These are phyloP conservation scores for Dysidea cf. avara DNA, from an alignment of 37 sponge, comb jelly and placozoan species.

Conservation along the genomic window DNA sequence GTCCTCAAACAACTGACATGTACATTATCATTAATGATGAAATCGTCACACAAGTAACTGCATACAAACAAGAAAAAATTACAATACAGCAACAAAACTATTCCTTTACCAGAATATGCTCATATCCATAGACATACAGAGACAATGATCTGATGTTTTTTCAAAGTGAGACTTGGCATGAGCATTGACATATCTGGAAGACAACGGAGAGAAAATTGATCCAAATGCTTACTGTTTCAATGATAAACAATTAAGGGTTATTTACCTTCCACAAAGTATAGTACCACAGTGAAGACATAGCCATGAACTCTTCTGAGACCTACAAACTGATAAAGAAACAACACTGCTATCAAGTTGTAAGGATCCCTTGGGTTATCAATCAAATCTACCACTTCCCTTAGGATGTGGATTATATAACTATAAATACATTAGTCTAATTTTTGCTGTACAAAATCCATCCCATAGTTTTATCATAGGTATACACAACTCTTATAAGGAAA, in stretches of 20 bases:
- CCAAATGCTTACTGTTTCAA: too few species aligned
- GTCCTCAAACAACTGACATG: conserved; percentile 8
- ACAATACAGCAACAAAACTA: background rate
- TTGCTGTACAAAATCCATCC: too few species aligned
- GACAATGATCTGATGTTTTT: conserved; percentile 23
- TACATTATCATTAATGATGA: conserved; percentile 47
- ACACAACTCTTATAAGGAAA: too few species aligned
- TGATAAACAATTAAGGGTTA: too few species aligned
- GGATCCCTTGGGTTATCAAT: too few species aligned
- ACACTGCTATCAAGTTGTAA: too few species aligned
- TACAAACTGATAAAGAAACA: conserved; percentile 34
- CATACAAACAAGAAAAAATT: background rate
- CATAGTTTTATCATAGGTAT: too few species aligned
- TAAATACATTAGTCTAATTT: too few species aligned
- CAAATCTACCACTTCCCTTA: too few species aligned
- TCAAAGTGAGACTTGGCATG: conserved; percentile 64
- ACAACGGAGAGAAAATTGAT: too few species aligned
- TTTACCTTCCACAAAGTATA: conserved; percentile 67
- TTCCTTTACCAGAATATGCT: conserved; percentile 50
- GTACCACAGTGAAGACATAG: conserved; percentile 65
- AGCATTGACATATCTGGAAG: conserved; percentile 53
- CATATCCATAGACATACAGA: conserved; percentile 56
- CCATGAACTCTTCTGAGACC: conserved; percentile 69
- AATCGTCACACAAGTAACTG: conserved; percentile 62
- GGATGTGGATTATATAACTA: too few species aligned